Base-by-base conservation (phyloP, 37 sponge, comb jelly and placozoan species). In the Haliclona indistincta region DNA sequence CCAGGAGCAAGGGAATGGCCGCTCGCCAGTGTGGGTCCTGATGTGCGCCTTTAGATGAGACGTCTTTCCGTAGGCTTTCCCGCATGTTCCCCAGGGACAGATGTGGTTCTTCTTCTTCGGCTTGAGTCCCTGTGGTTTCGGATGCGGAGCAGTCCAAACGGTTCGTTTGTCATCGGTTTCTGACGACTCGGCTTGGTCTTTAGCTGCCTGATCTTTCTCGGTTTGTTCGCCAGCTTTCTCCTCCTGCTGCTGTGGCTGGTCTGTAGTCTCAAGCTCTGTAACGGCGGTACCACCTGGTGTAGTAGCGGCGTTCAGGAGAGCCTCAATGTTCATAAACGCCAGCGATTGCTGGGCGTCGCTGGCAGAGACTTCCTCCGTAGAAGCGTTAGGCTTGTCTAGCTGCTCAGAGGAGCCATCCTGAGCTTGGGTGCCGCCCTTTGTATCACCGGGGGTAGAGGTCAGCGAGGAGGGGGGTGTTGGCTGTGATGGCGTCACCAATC, bases 21-120 rank as follows among this genome's bases (percentile, higher is more conserved):
- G 81, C 71, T 98, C 99, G 17, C 99, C 99, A 19, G 99, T 98
- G 81, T 98, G 99, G 20, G 96, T 94, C 30, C 99, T 80, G 53
- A 98, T 92, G 84, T 98, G 99, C 0, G 99, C 99, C 72, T 98
- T 98, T 29, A 98, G 70, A 51, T 98, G 99, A 20, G 99, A 98
- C 64, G 94, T 95, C 84, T 98, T 98, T 36, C 93, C 93, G 78
- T 95, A 98, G 22, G 86, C 90, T 78, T 98, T 98, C 43, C 87
- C 91, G 55, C 99, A 98, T 20, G 71, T 75, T 43, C 74, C 88
- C 80, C 89, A 92, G 6, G 93, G 90, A 73, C 99, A 98, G 53
- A 80, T 76, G 78, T 92, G 93, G 25, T 86, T 81, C 56, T 96
- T 92, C 62, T 84, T 92, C 67, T 79, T 82, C 52, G 73, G 82